Conservation (phyloP, 1,140 invertebrate genomes). For the Eubasilissa regina region DNA sequence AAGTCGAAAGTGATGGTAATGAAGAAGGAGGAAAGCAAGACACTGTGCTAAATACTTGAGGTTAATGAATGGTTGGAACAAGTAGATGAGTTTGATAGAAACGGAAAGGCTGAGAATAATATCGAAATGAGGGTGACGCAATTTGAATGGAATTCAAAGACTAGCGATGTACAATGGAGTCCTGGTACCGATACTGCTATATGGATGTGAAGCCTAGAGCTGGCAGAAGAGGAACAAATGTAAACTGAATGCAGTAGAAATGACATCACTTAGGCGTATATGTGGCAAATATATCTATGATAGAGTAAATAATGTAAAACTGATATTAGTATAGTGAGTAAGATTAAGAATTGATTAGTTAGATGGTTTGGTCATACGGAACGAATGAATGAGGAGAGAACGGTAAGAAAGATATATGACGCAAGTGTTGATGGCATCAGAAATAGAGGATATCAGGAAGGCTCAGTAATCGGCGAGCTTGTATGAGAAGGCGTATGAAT, state of each 20-base stretch:
- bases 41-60: no score
- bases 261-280: background rate
- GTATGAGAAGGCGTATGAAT: conserved; percentile 5
- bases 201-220: background rate
- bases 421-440: background rate
- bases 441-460: background rate
- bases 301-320: background rate
- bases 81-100: no score
- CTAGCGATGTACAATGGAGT: no score
- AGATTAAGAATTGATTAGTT: no score
- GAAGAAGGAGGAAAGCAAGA: no score
- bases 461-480: background rate
- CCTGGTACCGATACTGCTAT: no score
- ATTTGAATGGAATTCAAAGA: no score
- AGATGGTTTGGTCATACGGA: background rate
- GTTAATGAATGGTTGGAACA: no score
- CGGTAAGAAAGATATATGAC: background rate
- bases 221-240: background rate
- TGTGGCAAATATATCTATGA: background rate
- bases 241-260: background rate
- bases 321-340: background rate
- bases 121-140: no score
- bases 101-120: no score
- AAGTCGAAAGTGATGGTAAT: no score
- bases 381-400: background rate